Evolutionary conservation across 2,888 invertebrate species (phyloP), one percentile per base, ranked within the genome.

Genomic region (Cylloceria caligata): DNA sequence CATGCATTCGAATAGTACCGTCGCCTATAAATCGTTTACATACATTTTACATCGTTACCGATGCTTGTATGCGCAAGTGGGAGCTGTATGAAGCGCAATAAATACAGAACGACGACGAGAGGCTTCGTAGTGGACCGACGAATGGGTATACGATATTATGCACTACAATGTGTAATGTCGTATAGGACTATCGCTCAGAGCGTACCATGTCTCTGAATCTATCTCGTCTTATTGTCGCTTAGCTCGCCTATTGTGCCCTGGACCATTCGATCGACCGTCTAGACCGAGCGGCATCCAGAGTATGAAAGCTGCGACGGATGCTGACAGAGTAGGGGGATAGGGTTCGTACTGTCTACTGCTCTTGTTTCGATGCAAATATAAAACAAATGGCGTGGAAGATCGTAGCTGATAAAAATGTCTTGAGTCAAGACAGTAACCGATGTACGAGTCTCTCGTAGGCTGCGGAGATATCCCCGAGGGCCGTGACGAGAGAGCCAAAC

Each of bases 181-280:
- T 42, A 57, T 57, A 21, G 45, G 34, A 62, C 42, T 30, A 60
- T 60, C 60, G 47, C 27, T 9, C 34, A 19, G 4, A 62, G 34
- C 45, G 13, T 47, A 4, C n/a, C 6, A n/a, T 36, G 45, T 72
- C 60, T 52, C 60, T 39, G 76, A 62, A 62, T 49, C 68, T 76
- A 68, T 49, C 60, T 76, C 76, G 76, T 76, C 76, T 76, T 68
- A 68, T 76, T 68, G 68, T 62, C 68, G 27, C 47, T 49, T 27
- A 24, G 62, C 39, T 47, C 74, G 39, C 11, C 19, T 27, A 55
- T 27, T 34, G 34, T n/a, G 19, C 34, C 72, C 47, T 39, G 30
- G 60, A 16, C 34, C 42, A 60, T 55, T 39, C 36, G n/a, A 36
- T 55, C 39, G 9, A 39, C 11, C 60, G 34, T 62, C 45, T 21